phyloP scores from a whole-genome alignment of 2,888 invertebrate genomes.

The Dryobotodes eremita region DNA sequence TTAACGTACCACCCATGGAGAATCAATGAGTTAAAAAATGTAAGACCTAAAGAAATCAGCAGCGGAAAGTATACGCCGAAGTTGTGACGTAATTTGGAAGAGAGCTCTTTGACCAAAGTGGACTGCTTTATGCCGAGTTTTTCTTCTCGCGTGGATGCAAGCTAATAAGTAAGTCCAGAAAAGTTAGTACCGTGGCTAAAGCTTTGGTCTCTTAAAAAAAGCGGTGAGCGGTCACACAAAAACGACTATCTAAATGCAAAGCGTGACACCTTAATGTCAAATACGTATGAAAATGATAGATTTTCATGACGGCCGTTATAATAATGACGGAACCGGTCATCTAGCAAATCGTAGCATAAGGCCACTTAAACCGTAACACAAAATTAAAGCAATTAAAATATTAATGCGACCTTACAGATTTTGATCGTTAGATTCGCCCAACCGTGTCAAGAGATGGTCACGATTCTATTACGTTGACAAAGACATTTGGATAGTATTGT shows the following conservation, averaged over 20 bases:
- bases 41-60: neutral
- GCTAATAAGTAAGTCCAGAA: neutral
- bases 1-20: no score
- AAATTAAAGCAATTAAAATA: neutral
- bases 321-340: neutral
- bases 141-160: neutral
- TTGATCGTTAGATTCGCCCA: neutral
- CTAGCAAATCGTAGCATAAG: neutral
- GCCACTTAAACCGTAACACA: neutral
- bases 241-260: neutral
- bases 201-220: neutral
- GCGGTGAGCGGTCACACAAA: neutral
- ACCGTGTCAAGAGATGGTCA: neutral
- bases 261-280: no score
- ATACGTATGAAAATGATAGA: neutral
- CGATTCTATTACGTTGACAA: neutral
- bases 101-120: neutral
- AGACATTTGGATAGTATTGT: neutral
- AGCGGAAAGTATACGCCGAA: neutral
- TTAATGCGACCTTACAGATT: neutral
- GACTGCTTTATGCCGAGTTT: neutral
- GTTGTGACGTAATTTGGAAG: neutral
- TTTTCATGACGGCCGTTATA: neutral
- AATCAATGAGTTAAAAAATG: neutral
- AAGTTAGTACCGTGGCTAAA: neutral